Evolutionary conservation across 2,888 invertebrate species (phyloP).

Genomic region (Calliopum simillimum): DNA sequence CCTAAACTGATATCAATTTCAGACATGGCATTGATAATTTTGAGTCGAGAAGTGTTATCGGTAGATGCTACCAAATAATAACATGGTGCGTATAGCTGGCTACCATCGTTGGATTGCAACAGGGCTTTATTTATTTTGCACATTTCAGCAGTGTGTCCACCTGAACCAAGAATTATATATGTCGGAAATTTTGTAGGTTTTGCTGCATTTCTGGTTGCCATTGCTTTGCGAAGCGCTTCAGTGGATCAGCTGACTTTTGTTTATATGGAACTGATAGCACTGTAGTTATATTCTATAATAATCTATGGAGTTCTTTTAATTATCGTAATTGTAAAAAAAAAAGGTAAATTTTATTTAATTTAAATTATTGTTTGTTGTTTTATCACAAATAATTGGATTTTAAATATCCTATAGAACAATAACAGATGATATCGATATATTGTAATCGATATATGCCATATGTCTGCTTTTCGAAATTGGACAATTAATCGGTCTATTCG

Average conservation of each 20-base stretch:
- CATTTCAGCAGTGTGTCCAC: constrained; percentile 92
- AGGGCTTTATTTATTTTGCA: constrained; percentile 77
- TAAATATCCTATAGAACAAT: no score
- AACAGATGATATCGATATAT: no score
- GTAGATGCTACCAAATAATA: constrained; percentile 81
- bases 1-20: constrained; percentile 62
- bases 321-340: no score
- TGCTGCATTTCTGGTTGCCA: neutral
- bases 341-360: no score
- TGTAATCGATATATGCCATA: no score
- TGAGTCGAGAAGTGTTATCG: constrained; percentile 80
- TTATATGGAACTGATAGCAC: neutral
- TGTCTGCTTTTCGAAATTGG: no score
- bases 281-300: no score
- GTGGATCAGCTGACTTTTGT: neutral
- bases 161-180: constrained; percentile 65
- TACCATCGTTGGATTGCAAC: constrained; percentile 38
- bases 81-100: constrained; percentile 42
- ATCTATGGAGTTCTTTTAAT: no score
- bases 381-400: no score
- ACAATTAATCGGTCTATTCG: no score
- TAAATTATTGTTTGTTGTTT: no score
- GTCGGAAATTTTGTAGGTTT: constrained; percentile 42
- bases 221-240: neutral
- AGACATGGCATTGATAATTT: constrained; percentile 72